Conservation (phyloP, 2,888 invertebrate genomes). For the Gryllus longicercus region DNA sequence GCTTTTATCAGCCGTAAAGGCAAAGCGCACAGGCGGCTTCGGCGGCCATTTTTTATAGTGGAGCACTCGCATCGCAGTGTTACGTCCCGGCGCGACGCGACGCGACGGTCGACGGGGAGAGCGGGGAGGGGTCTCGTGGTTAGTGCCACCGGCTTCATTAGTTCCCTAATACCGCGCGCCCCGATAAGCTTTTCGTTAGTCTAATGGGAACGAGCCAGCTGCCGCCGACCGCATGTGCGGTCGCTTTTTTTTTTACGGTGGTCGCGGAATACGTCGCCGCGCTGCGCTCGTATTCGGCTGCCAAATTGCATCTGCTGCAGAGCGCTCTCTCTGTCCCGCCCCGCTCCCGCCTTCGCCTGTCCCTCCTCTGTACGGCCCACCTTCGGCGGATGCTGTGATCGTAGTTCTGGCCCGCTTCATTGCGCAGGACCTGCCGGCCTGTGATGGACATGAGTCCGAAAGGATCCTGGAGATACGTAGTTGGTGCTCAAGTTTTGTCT, state of each 20-base stretch:
- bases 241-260: constrained; percentile 3
- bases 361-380: too few relatives aligned
- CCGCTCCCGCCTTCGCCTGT: too few relatives aligned
- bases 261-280: neutral
- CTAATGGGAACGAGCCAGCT: constrained; percentile 9
- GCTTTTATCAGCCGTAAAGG: neutral
- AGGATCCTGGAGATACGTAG: too few relatives aligned
- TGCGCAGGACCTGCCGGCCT: too few relatives aligned
- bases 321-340: neutral
- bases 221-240: constrained; percentile 5
- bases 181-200: constrained; percentile 17
- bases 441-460: too few relatives aligned
- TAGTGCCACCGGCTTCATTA: neutral
- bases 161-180: neutral
- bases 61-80: too few relatives aligned
- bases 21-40: neutral
- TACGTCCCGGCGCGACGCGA: too few relatives aligned
- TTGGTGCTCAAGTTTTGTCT: too few relatives aligned
- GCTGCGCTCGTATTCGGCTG: neutral
- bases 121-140: neutral
- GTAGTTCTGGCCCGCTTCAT: too few relatives aligned
- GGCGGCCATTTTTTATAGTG: too few relatives aligned
- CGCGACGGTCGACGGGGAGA: too few relatives aligned
- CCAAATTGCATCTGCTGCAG: constrained; percentile 1
- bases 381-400: too few relatives aligned